Conservation (phyloP, 1,140 invertebrate genomes). For the Drosophila obscura region DNA sequence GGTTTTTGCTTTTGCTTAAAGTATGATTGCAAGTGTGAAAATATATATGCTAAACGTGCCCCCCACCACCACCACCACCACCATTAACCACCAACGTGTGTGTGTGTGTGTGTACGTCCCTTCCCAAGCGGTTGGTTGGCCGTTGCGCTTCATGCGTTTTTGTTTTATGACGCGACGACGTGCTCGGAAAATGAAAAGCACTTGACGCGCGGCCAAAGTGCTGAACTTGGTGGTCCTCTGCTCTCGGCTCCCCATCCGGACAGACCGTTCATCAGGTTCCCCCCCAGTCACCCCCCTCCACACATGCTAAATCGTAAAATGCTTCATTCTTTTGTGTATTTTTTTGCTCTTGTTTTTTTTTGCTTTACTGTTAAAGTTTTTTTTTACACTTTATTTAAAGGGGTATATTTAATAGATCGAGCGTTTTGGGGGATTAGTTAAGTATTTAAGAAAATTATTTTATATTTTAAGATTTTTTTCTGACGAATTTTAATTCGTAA, state of each 20-base stretch:
- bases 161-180: constrained; percentile 79
- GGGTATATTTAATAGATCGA: not conserved
- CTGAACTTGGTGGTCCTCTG: constrained; percentile 70
- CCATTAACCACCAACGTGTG: too few species aligned
- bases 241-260: constrained; percentile 1
- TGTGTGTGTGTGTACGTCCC: constrained; percentile 1
- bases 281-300: constrained; percentile 18
- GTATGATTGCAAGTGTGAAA: constrained; percentile 81
- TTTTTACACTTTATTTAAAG: constrained; percentile 19
- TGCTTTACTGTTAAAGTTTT: constrained; percentile 56
- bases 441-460: too few species aligned
- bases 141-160: constrained; percentile 64
- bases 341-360: constrained; percentile 24
- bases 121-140: constrained; percentile 5
- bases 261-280: constrained; percentile 18
- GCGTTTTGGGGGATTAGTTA: too few species aligned
- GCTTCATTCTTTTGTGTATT: constrained; percentile 37
- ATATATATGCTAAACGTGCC: constrained; percentile 80
- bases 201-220: constrained; percentile 72
- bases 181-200: constrained; percentile 80
- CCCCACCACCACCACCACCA: constrained; percentile 27
- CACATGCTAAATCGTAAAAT: constrained; percentile 77
- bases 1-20: constrained; percentile 64
- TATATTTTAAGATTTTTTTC: too few species aligned
- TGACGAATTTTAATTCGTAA: too few species aligned